Percentiles rank a stretch among this genome's conserved stretches.
Evolutionary conservation across 2,797 vertebrate genomes (phyloP).

Genomic region (Cossypha niveicapilla): DNA sequence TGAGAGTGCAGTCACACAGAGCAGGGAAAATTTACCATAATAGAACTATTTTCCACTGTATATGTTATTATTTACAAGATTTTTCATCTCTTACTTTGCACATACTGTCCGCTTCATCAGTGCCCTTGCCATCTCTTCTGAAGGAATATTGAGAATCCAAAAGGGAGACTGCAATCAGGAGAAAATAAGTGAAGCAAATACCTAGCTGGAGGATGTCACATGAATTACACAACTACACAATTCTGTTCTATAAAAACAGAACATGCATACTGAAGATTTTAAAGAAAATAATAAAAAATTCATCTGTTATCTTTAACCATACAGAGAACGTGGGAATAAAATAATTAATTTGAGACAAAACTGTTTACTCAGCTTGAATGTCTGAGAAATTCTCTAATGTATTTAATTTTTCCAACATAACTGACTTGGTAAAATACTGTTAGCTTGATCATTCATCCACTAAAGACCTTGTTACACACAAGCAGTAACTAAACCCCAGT

Average conservation of each 20-base stretch:
- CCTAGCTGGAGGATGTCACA: background rate
- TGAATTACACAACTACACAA: background rate
- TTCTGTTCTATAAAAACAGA: background rate
- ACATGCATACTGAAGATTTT: background rate
- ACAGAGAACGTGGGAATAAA: background rate
- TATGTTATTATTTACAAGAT: background rate
- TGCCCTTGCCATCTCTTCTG: slow-evolving; percentile 85
- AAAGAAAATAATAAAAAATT: too few relatives aligned
- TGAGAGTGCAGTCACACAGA: background rate
- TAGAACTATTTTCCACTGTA: background rate
- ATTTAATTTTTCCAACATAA: background rate
- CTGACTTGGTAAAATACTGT: background rate
- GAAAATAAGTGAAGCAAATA: background rate
- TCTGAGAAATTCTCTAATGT: background rate
- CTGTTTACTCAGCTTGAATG: background rate
- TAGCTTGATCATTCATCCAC: background rate
- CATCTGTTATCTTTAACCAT: background rate
- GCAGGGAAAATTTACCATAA: background rate
- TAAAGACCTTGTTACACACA: background rate
- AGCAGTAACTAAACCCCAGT: background rate
- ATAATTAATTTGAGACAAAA: background rate
- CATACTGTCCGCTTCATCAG: slow-evolving; percentile 95
- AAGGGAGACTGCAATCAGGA: slow-evolving; percentile 87
- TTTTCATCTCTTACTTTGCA: slow-evolving; percentile 87
- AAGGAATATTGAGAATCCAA: slow-evolving; percentile 87